Evolutionary conservation across 2,113 vertebrate species (phyloP).

Genomic region (Uria aalge): DNA sequence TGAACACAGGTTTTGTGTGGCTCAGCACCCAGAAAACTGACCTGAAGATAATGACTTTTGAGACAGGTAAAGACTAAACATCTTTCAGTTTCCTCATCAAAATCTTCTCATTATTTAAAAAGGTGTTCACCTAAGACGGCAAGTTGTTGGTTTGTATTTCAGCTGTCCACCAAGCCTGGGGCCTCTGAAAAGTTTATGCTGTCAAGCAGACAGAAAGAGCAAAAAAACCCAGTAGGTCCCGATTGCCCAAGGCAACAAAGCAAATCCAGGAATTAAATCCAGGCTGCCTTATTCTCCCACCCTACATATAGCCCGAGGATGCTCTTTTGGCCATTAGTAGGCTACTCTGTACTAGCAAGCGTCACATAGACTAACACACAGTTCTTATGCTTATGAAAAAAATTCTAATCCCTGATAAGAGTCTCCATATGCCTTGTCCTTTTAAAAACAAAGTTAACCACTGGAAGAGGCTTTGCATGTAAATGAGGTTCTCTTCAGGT

Average conservation of each 20-base stretch:
- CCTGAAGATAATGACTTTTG: background rate
- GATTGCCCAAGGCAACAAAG: background rate
- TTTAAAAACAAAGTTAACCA: constrained; percentile 36
- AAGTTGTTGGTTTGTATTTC: background rate
- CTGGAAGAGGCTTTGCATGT: constrained; percentile 25
- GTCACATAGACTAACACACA: background rate
- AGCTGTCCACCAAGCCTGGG: background rate
- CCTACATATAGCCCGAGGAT: background rate
- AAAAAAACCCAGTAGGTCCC: background rate
- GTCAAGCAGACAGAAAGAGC: background rate
- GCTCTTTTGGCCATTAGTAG: background rate
- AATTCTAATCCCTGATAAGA: background rate
- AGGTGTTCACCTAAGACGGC: background rate
- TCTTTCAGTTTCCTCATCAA: background rate
- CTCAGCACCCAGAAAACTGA: constrained; percentile 1
- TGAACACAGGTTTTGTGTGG: background rate
- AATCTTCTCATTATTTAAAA: background rate
- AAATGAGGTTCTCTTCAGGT: constrained; percentile 19
- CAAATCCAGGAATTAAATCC: background rate
- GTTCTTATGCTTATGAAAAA: background rate
- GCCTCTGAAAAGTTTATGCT: background rate
- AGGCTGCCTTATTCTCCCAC: background rate
- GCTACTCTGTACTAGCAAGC: background rate
- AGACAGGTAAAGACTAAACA: background rate
- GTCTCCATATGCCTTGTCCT: background rate